Evolutionary conservation across 2,797 vertebrate genomes (phyloP), one percentile per base, ranked within the genome.

Genomic region (Neostethus bicornis): DNA sequence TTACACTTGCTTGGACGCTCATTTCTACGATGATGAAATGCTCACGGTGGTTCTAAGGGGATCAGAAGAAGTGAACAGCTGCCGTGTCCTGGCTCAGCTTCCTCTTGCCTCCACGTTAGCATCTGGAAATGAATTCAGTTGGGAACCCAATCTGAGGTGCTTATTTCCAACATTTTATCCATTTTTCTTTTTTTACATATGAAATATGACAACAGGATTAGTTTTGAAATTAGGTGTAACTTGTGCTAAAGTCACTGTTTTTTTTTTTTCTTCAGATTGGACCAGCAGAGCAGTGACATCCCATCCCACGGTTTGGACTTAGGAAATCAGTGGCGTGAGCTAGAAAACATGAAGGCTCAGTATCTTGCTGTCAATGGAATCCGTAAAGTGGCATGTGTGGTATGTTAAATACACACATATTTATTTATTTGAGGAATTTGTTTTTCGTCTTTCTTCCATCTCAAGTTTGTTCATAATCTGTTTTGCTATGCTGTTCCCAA

Each of bases 281-380:
- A 97, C 75, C 93, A 96, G 65, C 96, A 94, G 77, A 82, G 66
- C 11, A 5, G 59, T 9, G 73, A 86, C 35, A 93, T 98, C 53
- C 87, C 94, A 0, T 91, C 90, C 1, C 89, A 90, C 3, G 81
- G 83, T 26, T 73, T 96, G 67, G 74, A 91, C 26, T 77, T 95
- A 61, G 95, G 96, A 68, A 94, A 89, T 81, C 96, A 98, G 70
- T 96, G 95, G 92, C 89, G 97, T 26, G 85, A 95, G n/a, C 87
- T 99, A 78, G 96, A 98, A 69, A 97, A 95, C 65, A 99, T 99
- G 94, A 99, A 96, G 80, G 97, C 96, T 16, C 95, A 97, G 73
- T 98, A 95, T 71, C 94, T 98, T 43, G 93, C 95, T 38, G 97
- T 97, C 44, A 99, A 97, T 24, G 96, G 97, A 34, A 93, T 98